phyloP scores from a whole-genome alignment of 2,888 invertebrate species.

The Antheraea yamamai region DNA sequence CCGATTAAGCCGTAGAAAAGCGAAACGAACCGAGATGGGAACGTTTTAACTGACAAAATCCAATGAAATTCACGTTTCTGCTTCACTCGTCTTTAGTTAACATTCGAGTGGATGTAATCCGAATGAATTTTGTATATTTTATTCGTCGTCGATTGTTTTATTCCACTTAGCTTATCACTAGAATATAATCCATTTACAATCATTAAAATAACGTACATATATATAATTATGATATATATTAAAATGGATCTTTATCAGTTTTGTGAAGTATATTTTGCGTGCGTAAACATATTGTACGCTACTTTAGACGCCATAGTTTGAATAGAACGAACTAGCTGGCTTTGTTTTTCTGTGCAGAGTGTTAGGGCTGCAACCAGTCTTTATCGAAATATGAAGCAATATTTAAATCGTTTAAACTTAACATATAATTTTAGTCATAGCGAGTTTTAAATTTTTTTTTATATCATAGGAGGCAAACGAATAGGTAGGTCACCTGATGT shows the following conservation, averaged over 20 bases:
- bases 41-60: neutral
- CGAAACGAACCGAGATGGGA: neutral
- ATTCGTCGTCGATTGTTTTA: neutral
- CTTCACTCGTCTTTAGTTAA: neutral
- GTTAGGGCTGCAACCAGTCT: neutral
- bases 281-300: neutral
- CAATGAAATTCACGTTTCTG: neutral
- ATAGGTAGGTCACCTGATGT: too few relatives aligned
- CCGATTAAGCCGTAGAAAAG: neutral
- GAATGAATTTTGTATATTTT: neutral
- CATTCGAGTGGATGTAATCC: too few relatives aligned
- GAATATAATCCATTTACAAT: too few relatives aligned
- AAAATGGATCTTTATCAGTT: neutral
- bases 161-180: neutral
- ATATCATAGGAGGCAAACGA: too few relatives aligned
- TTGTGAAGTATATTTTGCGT: neutral
- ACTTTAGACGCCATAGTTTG: neutral
- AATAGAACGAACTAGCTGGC: neutral
- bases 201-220: too few relatives aligned
- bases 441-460: too few relatives aligned
- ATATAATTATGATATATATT: neutral
- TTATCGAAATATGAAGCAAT: neutral
- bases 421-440: neutral
- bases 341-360: neutral
- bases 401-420: neutral